Base-by-base conservation (phyloP, 1,140 invertebrate species). In the Archivesica marissinica region DNA sequence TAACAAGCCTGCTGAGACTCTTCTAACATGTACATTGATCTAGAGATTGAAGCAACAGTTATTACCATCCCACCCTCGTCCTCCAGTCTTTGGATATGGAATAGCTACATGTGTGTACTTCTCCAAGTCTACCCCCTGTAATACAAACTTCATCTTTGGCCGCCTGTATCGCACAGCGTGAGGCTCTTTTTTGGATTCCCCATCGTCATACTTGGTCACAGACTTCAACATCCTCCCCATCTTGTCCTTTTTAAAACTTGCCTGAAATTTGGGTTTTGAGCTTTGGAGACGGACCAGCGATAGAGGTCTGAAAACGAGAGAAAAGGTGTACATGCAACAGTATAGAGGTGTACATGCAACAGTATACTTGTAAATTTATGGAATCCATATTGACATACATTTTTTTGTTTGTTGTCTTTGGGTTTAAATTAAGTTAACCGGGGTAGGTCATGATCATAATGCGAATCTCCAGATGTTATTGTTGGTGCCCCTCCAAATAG, bases 41-140 rank as follows among this genome's bases (percentile, higher is more conserved):
- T n/a, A n/a, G n/a, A n/a, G n/a, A n/a, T n/a, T n/a, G n/a, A 59
- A 28, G 38, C 17, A 52, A n/a, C 50, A 7, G 28, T 2, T 25
- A 35, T 89, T 88, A 92, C 91, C 91, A 90, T 91, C 81, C 59
- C 85, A 88, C 17, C 89, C 90, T 76, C 92, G 76, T 20, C 92
- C 92, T 44, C 92, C 92, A 66, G 91, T 89, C 82, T 89, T 91
- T 25, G 86, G 85, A 38, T 88, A 87, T 30, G 82, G 87, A 20
- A 92, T 44, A 33, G 92, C 89, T 59, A 74, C 81, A 20, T 88
- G 35, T 11, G 90, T 91, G 76, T 92, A 92, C 56, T 92, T 91
- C 13, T 59, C 87, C 4, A 88, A n/a, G 33, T 92, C 90, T 7
- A 88, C 84, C 11, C 88, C 89, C 59, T 87, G 83, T 30, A 89